Percentiles rank a stretch among this genome's conserved stretches.
These are phyloP conservation scores for Mugil cephalus DNA, from an alignment of 2,113 vertebrate species.

Conservation along the genomic window DNA sequence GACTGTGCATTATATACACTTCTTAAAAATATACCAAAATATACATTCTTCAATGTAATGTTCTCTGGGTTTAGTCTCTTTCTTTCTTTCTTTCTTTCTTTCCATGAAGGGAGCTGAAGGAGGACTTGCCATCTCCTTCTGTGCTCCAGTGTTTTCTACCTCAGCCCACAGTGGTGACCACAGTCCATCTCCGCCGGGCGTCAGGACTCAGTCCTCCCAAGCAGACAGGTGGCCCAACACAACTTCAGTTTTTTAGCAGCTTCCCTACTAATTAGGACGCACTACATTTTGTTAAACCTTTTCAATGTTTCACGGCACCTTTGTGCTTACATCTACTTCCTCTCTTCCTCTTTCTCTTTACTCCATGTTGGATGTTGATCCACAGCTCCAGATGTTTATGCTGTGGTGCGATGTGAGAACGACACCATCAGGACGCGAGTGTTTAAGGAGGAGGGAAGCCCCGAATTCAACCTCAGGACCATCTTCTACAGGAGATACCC, in stretches of 20 bases:
- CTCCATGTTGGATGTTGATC: background rate
- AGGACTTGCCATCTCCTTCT: conserved; percentile 75
- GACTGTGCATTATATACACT: no score
- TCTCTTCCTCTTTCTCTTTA: background rate
- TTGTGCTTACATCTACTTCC: background rate
- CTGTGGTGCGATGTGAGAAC: conserved; percentile 81
- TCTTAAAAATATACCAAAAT: no score
- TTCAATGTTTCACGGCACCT: background rate
- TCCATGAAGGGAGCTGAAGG: conserved; percentile 76
- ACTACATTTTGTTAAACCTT: background rate
- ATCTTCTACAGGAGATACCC: conserved; percentile 86
- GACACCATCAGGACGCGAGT: conserved; percentile 76
- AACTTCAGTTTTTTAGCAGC: no score
- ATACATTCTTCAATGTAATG: no score
- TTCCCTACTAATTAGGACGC: no score
- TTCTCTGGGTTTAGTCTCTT: no score
- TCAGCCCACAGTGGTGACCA: conserved; percentile 79
- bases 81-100: background rate
- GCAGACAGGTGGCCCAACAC: conserved; percentile 69
- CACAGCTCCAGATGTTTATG: conserved; percentile 84
- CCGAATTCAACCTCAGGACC: conserved; percentile 84
- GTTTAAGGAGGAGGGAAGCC: conserved; percentile 77
- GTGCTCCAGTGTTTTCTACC: conserved; percentile 77
- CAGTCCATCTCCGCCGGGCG: conserved; percentile 79
- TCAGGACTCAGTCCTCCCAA: conserved; percentile 77